Percentiles rank a stretch among this genome's conserved stretches.
Evolutionary conservation across 1,140 invertebrate species (phyloP).

Genomic region (Lutraria rhynchaena): DNA sequence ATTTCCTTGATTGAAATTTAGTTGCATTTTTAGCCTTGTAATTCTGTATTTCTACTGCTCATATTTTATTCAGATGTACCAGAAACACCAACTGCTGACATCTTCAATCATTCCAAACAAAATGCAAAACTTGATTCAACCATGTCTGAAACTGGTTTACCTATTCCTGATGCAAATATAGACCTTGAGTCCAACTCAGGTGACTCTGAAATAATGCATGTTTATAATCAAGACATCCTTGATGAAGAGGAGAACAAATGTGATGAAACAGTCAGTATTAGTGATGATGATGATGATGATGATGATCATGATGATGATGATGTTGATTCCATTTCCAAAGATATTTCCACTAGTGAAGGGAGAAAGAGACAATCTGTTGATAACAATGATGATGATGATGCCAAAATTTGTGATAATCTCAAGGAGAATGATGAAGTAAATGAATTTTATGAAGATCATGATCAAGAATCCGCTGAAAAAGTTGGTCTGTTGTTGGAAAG

Average conservation of each 20-base stretch:
- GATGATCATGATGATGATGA: constrained; percentile 18
- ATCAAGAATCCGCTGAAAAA: constrained; percentile 28
- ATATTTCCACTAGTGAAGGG: not conserved
- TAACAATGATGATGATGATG: constrained; percentile 8
- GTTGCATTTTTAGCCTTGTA: too few relatives aligned
- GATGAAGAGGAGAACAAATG: not conserved
- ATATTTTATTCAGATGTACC: not conserved
- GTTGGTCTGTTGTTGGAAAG: constrained; percentile 45
- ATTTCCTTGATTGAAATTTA: too few relatives aligned
- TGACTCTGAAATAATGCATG: constrained; percentile 18
- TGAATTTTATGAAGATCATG: constrained; percentile 51
- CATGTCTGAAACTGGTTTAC: not conserved
- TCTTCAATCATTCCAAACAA: not conserved
- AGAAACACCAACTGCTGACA: not conserved
- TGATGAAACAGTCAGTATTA: not conserved
- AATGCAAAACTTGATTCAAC: not conserved
- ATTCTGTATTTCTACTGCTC: not conserved
- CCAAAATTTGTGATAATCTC: not conserved
- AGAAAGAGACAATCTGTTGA: constrained; percentile 20
- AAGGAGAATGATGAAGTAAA: constrained; percentile 33
- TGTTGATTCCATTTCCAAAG: not conserved
- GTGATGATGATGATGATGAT: constrained; percentile 34
- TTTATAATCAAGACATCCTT: constrained; percentile 32
- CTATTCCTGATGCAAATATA: not conserved
- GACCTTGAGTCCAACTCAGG: not conserved